Conservation (phyloP, 23 tunicate genomes). For the Trididemnum nubilum region DNA sequence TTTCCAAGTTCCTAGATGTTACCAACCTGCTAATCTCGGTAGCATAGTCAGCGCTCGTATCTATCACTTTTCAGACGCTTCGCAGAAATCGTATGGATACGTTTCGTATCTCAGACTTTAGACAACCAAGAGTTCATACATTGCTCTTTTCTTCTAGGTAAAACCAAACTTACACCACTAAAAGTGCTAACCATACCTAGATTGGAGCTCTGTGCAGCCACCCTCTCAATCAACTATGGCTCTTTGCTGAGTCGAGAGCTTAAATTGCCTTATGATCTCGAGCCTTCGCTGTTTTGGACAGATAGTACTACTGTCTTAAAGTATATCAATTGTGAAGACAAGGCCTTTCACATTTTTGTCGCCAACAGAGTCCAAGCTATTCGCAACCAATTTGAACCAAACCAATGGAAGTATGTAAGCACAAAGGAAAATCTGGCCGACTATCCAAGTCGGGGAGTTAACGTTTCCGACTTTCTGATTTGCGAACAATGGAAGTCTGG, state of each 20-base stretch:
- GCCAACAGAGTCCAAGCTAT: conserved; percentile 57
- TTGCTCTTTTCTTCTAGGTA: conserved; percentile 45
- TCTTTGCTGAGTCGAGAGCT: conserved; percentile 27
- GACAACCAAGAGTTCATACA: conserved; percentile 18
- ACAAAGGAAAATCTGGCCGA: conserved; percentile 47
- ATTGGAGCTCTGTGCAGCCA: conserved; percentile 53
- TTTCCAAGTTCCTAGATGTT: conserved; percentile 40
- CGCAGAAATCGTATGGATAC: conserved; percentile 50
- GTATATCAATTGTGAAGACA: conserved; percentile 25
- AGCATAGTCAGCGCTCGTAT: conserved; percentile 1
- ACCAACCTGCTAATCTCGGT: conserved; percentile 21
- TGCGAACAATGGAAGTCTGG: conserved; percentile 46
- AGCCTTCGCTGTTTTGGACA: conserved; percentile 45
- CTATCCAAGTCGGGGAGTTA: conserved; percentile 41
- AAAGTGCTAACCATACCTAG: conserved; percentile 40
- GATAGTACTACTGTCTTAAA: conserved; percentile 59
- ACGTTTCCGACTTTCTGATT: conserved; percentile 14
- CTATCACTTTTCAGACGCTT: conserved; percentile 64
- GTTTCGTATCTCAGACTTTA: conserved; percentile 45
- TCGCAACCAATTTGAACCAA: conserved; percentile 17
- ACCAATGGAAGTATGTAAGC: conserved; percentile 48
- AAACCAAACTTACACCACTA: conserved; percentile 50
- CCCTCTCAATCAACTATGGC: conserved; percentile 30
- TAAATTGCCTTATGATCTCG: not conserved
- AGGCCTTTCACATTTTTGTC: conserved; percentile 52